Evolutionary conservation across 2,888 invertebrate species (phyloP), one percentile per base, ranked within the genome.

Genomic region (Ganaspis brasiliensis): DNA sequence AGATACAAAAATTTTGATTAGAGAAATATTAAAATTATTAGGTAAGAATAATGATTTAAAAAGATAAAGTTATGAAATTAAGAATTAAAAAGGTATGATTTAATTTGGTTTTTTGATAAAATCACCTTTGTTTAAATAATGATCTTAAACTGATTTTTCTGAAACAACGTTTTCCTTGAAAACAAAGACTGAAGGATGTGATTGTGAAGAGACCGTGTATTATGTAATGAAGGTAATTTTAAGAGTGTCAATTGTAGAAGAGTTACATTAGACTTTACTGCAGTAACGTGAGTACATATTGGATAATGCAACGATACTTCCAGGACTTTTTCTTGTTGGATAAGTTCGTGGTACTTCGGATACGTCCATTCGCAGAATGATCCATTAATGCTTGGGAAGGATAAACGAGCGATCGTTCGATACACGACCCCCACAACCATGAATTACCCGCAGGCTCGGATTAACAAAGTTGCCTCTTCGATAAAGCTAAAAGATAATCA

Each of bases 361-460:
- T 45, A 67, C 45, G 45, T 67, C 45, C 67, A 67, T 67, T 67
- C 67, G 67, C 67, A 67, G 40, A 67, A 67, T 67, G 67, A 67
- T 67, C 67, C 45, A 67, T 67, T 67, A 67, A 67, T 67, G 67
- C 67, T 67, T 67, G 40, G 40, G 45, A 45, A 67, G 67, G 40
- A 67, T 67, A 67, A 67, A 67, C 67, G 67, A 67, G 67, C 67
- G 67, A 67, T 67, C 45, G 67, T 45, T 67, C 67, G 67, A 67
- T 67, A 67, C 45, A 67, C 45, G 67, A 67, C 45, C 67, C 45
- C 45, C 45, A 67, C 67, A 40, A 45, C 24, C 67, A 67, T 67
- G 67, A 67, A 67, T 67, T 67, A 67, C 67, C 67, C 45, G 67
- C 21, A 67, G 67, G 45, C 40, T 67, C n/a, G 67, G 67, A 67